Evolutionary conservation across 2,113 vertebrate species (phyloP), one percentile per base, ranked within the genome.

Genomic region (Oreochromis aureus): DNA sequence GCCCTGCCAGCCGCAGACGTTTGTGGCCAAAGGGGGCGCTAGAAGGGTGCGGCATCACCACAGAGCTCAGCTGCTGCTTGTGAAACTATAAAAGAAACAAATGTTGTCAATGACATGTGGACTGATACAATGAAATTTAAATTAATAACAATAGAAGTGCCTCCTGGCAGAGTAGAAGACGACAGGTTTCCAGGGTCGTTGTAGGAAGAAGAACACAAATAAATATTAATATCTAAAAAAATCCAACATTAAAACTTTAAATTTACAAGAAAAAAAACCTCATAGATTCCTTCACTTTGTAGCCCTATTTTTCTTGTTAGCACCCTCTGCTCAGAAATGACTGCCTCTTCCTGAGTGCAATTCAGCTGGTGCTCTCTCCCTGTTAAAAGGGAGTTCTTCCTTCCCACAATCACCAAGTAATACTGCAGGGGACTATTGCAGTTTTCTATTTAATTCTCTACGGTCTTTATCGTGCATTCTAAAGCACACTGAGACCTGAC

Each of bases 11-110:
- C 5, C 98, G 97, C 95, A 98, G 94, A 56, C 98, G 97, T 92
- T 99, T 99, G 91, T 98, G 98, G 32, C 98, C 98, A 63, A 99
- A 99, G 46, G 98, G 99, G 1, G 98, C 98, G 39, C 97, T 99
- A 3, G 98, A 97, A 10, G 99, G 99, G 84, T 99, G 98, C 0
- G 98, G 98, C 98, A 99, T 99, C 93, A 97, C 96, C 39, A 96
- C 94, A 0, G 98, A 98, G 91, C 98, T 99, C 95, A 99, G 87
- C 81, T 97, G 98, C 95, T 99, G 98, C 93, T 99, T 99, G 93
- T 99, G 99, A 92, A 99, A 99, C 99, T 99, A 61, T 1, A n/a
- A 88, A 19, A 88, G 4, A 82, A 16, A 53, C 3, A 16, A 56
- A 9, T 18, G n/a, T 13, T 22, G n/a, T 82, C 4, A 59, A 39